Evolutionary conservation across 2,888 invertebrate species (phyloP), one percentile per base, ranked within the genome.

Genomic region (Stenurella melanura): DNA sequence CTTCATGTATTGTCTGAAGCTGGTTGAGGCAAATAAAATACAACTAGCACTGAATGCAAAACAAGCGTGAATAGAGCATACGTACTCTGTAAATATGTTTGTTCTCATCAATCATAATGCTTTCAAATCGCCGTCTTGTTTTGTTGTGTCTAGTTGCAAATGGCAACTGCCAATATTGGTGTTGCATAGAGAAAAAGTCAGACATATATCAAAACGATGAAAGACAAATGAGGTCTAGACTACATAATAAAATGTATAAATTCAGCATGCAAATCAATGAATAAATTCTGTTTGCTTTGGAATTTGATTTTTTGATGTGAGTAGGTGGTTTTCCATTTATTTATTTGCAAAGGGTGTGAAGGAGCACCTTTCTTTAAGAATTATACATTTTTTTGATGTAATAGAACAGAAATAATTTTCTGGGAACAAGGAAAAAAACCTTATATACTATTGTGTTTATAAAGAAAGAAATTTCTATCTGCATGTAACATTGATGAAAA

Each of bases 201-300:
- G 58, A 19, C 21, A 58, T 58, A 58, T 57, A 42, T 72, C 67
- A 57, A 58, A 30, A 69, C 66, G 42, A 61, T 66, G 50, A 63
- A 73, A 78, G 83, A 84, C 76, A 80, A 83, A 84, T 84, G 81
- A 75, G 70, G 84, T 84, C 84, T 84, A 84, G 84, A 84, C 84
- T 77, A 78, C 83, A 78, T 78, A 80, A 82, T 82, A 72, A 60
- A 75, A 82, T 83, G 80, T 78, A 82, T 82, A 76, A 81, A 79
- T 79, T 76, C 79, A 58, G 63, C 74, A 81, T 82, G 81, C 73
- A 81, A 81, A 82, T 83, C 54, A 0, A 5, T 30, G 70, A 69
- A 69, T 69, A 69, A 30, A 38, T 58, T 58, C 12, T 21, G 56
- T 18, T 17, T 38, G 15, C 6, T 60, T 50, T 9, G 42, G 38